A percentile compares a stretch with the other conserved stretches of the same genome.
Conservation (phyloP, 1,140 invertebrate genomes). For the Solenopsis invicta region DNA sequence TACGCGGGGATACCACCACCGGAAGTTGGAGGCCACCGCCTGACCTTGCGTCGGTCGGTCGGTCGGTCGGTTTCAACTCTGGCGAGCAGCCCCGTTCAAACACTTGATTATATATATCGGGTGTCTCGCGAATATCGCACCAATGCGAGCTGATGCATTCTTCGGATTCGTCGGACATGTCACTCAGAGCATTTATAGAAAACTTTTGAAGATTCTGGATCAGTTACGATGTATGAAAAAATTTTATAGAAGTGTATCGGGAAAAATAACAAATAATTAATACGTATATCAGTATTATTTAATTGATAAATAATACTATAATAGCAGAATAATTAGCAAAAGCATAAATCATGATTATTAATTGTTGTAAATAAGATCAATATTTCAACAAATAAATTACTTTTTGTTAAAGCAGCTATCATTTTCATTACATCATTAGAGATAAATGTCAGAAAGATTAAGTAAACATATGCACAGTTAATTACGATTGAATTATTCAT, state of each 20-base stretch:
- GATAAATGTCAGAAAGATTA: neutral
- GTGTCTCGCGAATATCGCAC: conserved; percentile 66
- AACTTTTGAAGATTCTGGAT: neutral
- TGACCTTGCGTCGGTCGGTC: conserved; percentile 84
- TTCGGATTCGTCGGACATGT: neutral
- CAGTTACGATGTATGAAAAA: neutral
- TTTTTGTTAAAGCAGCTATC: neutral
- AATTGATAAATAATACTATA: neutral
- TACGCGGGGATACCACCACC: conserved; percentile 80
- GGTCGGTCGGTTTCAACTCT: conserved; percentile 78
- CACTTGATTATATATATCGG: conserved; percentile 76
- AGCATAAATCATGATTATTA: neutral
- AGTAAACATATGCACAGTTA: neutral
- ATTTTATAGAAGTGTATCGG: neutral
- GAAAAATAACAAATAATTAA: neutral
- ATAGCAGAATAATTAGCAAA: too few species aligned
- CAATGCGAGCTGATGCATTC: neutral
- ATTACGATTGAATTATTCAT: conserved; percentile 15
- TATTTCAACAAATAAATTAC: conserved; percentile 1
- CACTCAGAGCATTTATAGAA: neutral
- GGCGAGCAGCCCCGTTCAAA: conserved; percentile 75
- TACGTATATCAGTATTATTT: neutral
- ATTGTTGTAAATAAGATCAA: neutral
- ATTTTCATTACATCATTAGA: neutral
- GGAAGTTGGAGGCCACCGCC: conserved; percentile 86